Percentiles rank a stretch among this genome's conserved stretches.
Evolutionary conservation across 2,113 vertebrate genomes (phyloP).

Genomic region (Paralichthys olivaceus): DNA sequence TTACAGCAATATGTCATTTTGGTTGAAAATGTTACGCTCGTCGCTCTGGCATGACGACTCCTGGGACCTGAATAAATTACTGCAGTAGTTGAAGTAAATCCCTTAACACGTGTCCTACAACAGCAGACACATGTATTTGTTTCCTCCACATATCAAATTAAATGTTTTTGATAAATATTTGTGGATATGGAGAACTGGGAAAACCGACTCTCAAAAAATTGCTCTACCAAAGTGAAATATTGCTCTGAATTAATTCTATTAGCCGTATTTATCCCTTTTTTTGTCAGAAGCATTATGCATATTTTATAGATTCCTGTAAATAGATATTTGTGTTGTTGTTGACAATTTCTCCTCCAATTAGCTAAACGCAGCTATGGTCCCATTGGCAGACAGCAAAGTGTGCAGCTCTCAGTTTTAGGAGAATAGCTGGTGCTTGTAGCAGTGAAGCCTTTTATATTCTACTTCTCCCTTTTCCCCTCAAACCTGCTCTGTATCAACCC

Average conservation of each 20-base stretch:
- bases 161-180: neutral
- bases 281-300: conserved; percentile 3
- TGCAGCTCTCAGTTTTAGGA: conserved; percentile 10
- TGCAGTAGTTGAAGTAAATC: neutral
- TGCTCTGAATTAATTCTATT: conserved; percentile 13
- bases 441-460: conserved; percentile 4
- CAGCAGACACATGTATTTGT: no score
- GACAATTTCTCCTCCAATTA: neutral
- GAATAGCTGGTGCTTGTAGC: conserved; percentile 36
- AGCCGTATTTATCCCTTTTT: conserved; percentile 4
- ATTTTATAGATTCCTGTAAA: conserved; percentile 10
- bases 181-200: neutral
- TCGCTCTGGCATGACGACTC: neutral
- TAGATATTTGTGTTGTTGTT: neutral
- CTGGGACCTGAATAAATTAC: neutral
- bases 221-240: conserved; percentile 62
- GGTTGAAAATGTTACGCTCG: conserved; percentile 30
- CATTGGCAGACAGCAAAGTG: conserved; percentile 10
- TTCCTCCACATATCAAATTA: no score
- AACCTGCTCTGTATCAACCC: conserved; percentile 13
- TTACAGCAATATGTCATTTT: conserved; percentile 46
- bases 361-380: conserved; percentile 15
- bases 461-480: neutral
- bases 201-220: neutral
- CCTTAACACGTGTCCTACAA: neutral